Base-by-base conservation (phyloP, 2,113 vertebrate species). In the Semicossyphus pulcher region DNA sequence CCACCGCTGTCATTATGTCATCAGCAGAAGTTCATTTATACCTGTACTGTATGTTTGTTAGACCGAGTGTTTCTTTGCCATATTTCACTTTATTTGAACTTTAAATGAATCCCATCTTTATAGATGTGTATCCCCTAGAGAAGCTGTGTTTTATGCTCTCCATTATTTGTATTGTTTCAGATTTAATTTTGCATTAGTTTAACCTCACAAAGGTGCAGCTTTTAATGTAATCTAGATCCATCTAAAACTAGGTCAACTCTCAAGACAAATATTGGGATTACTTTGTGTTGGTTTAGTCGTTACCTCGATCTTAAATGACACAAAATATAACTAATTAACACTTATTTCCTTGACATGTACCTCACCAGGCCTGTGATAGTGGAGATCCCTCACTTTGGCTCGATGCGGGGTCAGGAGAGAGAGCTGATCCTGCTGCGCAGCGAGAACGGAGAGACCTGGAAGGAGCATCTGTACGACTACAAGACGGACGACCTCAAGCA, bases 361-460 rank as follows among this genome's bases (percentile, higher is more conserved):
- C 76, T 79, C 85, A 92, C 84, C 92, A 99, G 98, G 88, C 98
- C 98, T 32, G 98, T 99, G 74, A 97, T 99, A 82, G 98, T 99
- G 93, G 98, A 99, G 93, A 98, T 99, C 78, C 98, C 98, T 0
- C 98, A 99, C 48, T 99, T 99, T 91, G 98, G 96, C 80, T 99
- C 97, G 11, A 95, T 99, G 96, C 87, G 97, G 61, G 97, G 96
- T 53, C 95, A 97, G 39, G 98, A 99, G 83, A 92, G 98, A 72
- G 98, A 99, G 72, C 91, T 99, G 84, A 99, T 99, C 14, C 93
- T 99, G 1, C 94, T 99, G 68, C 95, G 98, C 70, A 99, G 98
- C 51, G 98, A 99, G 83, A 99, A 98, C 1, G 98, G 98, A 9
- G 98, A 99, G 75, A 93, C 91, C 0, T 99, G 98, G 98, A 99